Base-by-base conservation (phyloP, 2,888 invertebrate species). In the Nomada ferruginata region DNA sequence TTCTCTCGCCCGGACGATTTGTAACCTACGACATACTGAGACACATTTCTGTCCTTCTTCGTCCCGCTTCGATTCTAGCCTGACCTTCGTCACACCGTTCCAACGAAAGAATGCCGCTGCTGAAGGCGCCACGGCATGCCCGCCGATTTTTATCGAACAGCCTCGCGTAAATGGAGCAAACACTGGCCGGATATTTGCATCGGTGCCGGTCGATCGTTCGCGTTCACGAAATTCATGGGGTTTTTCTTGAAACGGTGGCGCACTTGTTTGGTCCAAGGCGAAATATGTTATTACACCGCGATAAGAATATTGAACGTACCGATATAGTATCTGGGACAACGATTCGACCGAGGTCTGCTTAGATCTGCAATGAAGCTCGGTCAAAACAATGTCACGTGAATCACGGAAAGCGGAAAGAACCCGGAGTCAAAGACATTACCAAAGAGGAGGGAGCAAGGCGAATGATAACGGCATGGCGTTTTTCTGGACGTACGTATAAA, bases 1-100 rank as follows among this genome's bases (percentile, higher is more conserved):
- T 65, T 68, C 79, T 69, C 78, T 69, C 65, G 44, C 70, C 63
- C 61, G 72, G 74, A 76, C 69, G 83, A 79, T 83, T 84, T 79
- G 75, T 83, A 84, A 83, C 68, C 83, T 75, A 80, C 79, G 74
- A 80, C 77, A 83, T 53, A 77, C 79, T 61, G 52, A 77, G 75
- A 72, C 71, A 75, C 71, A 65, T 60, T 76, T 83, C 73, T 69
- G 53, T 47, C 75, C 42, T 61, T 52, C 61, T 15, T 66, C 65
- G n/a, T 18, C 29, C 15, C 50, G 50, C 15, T 26, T 23, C 47
- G 26, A 15, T 63, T 53, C 57, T 57, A 53, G 59, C 42, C 42
- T 64, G 79, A 79, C 84, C 84, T 84, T 84, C 77, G 61, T 83
- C 71, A 2, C 59, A 60, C 55, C 52, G 61, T 61, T 50, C 76